Base-by-base conservation (phyloP, 1,140 invertebrate species). In the Drosophila suzukii region DNA sequence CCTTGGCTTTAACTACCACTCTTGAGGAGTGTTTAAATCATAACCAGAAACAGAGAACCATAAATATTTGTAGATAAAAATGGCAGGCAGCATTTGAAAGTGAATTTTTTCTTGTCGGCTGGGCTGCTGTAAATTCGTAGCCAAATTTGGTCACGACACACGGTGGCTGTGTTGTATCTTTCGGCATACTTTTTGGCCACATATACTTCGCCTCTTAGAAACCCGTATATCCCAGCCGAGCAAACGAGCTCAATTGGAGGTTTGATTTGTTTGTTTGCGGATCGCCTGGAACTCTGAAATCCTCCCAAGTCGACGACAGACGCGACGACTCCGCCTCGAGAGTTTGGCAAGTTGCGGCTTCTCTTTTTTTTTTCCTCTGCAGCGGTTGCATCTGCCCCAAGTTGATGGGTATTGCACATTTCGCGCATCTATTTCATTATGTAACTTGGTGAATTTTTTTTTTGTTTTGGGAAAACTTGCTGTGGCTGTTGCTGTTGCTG, bases 341-440 rank as follows among this genome's bases (percentile, higher is more conserved):
- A 88, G 72, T 88, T 77, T 88, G 79, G 71, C 79, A 79, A 83
- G 57, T 72, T 75, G 62, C 43, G 57, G 65, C 63, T 65, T 34
- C 56, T 39, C 17, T 62, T 51, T 51, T 46, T 46, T 15, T 34
- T 34, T 59, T 11, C n/a, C 12, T 72, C 60, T 78, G 41, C 47
- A 47, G 53, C 62, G 67, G 82, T 76, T 81, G 82, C 83, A 88
- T 83, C 79, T 88, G 75, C 83, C 83, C 30, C 6, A 24, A 34
- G 17, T 51, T 66, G 75, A 44, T 43, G 61, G 61, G 70, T 67
- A 86, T 88, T 88, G 83, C 80, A 88, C 80, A 88, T 78, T 89
- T 88, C 76, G 83, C 83, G 83, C 83, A 88, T 88, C 83, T 68
- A 88, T 88, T 88, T 88, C 83, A 89, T 88, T 89, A 88, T 89